Conservation (phyloP, 2,797 vertebrate species). For the Hemitrygon akajei region DNA sequence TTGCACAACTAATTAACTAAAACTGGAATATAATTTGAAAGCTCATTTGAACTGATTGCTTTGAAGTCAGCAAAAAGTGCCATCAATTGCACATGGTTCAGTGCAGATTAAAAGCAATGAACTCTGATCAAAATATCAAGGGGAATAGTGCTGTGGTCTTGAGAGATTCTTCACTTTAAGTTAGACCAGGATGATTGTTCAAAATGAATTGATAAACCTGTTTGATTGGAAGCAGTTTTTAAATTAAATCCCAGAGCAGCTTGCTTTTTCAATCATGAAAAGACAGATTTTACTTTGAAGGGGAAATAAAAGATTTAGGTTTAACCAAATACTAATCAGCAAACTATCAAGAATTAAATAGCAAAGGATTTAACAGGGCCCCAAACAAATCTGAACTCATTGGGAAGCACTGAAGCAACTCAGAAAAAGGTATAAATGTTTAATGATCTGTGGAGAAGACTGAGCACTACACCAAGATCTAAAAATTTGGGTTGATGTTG, state of each 20-base stretch:
- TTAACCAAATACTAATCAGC: background rate
- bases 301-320: background rate
- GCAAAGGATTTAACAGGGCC: background rate
- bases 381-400: background rate
- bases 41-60: background rate
- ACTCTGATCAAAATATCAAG: background rate
- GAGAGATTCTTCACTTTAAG: background rate
- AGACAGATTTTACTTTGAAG: background rate
- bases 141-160: background rate
- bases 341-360: background rate
- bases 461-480: background rate
- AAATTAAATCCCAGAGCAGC: background rate
- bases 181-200: background rate
- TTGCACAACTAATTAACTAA: background rate
- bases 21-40: background rate
- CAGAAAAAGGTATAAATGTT: background rate
- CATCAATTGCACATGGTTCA: background rate
- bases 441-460: background rate
- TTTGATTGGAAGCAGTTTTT: background rate
- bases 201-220: conserved; percentile 3
- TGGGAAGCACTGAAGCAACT: background rate
- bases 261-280: background rate
- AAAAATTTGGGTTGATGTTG: background rate
- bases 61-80: background rate
- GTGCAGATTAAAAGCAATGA: background rate